Conservation (phyloP, 2,797 vertebrate genomes). For the Trachops cirrhosus region DNA sequence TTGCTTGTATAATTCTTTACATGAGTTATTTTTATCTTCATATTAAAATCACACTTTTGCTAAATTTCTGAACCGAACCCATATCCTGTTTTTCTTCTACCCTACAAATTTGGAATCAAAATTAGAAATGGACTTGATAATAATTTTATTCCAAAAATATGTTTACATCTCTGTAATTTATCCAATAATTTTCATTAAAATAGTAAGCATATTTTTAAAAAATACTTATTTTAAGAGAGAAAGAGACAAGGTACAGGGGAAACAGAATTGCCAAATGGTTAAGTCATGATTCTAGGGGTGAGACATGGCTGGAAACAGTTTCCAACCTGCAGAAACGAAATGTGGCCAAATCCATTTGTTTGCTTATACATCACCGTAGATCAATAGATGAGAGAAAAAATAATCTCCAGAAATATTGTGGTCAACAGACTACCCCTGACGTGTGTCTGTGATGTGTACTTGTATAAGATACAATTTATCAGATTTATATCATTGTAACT, state of each 20-base stretch:
- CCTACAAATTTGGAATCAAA: neutral
- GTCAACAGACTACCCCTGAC: neutral
- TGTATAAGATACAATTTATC: too few species aligned
- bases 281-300: neutral
- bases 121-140: neutral
- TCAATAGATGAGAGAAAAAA: neutral
- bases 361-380: neutral
- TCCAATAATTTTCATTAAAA: neutral
- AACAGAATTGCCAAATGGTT: neutral
- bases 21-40: neutral
- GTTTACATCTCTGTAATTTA: neutral
- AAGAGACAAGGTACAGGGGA: neutral
- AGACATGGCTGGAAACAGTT: neutral
- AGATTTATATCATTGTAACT: neutral
- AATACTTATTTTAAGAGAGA: neutral
- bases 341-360: neutral
- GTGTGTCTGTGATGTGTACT: neutral
- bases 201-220: neutral
- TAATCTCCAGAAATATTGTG: neutral
- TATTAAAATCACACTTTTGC: neutral
- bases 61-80: neutral
- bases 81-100: neutral
- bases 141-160: slow-evolving; percentile 16
- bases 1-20: neutral
- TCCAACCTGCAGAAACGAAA: neutral